Percentiles rank a stretch among this genome's conserved stretches.
Conservation (phyloP, 1,140 invertebrate genomes). For the Reticulitermes speratus region DNA sequence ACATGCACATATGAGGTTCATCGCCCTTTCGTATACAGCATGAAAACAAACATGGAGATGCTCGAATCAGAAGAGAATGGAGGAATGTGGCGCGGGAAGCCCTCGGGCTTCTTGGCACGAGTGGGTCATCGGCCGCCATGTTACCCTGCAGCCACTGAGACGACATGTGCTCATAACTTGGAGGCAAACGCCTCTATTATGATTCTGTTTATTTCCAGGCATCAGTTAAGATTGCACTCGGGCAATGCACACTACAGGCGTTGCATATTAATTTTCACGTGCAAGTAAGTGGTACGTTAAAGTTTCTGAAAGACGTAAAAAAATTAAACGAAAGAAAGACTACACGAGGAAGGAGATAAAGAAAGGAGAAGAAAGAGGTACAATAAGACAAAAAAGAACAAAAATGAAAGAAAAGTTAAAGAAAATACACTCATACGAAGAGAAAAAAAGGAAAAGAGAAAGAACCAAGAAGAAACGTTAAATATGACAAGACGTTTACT, state of each 20-base stretch:
- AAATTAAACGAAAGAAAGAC: background rate
- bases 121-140: constrained; percentile 10
- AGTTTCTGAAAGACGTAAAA: background rate
- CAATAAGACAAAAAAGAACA: background rate
- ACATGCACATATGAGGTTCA: background rate
- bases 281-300: too few relatives aligned
- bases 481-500: background rate
- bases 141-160: background rate
- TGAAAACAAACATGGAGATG: background rate
- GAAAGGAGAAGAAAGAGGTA: background rate
- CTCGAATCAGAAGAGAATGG: constrained; percentile 1
- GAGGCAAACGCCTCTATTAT: background rate
- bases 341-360: background rate
- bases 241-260: too few relatives aligned
- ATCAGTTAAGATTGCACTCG: too few relatives aligned
- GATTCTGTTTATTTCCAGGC: background rate
- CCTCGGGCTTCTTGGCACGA: background rate
- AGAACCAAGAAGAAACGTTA: too few relatives aligned
- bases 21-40: background rate
- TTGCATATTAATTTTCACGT: too few relatives aligned
- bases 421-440: too few relatives aligned
- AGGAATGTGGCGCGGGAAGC: background rate
- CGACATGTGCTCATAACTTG: background rate
- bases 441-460: too few relatives aligned
- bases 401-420: too few relatives aligned